These are phyloP conservation scores for Torymus aiolomorphi DNA, from an alignment of 2,888 invertebrate species.

Conservation along the genomic window DNA sequence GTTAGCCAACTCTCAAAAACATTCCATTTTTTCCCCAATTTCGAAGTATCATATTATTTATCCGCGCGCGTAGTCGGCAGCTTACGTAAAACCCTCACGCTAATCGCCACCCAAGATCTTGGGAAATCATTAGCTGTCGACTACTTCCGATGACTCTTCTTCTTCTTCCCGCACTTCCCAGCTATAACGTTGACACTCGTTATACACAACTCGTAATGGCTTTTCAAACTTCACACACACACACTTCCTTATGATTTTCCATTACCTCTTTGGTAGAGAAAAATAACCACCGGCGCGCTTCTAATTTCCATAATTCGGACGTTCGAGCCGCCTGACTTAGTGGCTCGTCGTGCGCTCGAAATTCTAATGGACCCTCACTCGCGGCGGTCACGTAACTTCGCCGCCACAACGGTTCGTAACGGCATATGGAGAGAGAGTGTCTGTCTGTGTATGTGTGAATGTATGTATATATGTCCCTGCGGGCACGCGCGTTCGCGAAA, in stretches of 20 bases:
- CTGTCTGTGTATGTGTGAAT: conserved; percentile 14
- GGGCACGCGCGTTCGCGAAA: conserved; percentile 22
- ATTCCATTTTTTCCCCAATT: conserved; percentile 3
- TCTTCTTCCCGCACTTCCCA: neutral
- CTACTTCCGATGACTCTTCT: conserved; percentile 38
- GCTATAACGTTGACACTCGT: neutral
- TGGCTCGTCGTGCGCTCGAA: conserved; percentile 29
- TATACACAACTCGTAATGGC: conserved; percentile 4
- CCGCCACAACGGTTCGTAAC: conserved; percentile 47
- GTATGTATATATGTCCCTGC: neutral
- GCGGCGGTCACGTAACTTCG: conserved; percentile 49
- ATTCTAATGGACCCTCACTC: conserved; percentile 38
- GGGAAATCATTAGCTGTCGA: conserved; percentile 34
- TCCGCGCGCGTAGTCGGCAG: too few species aligned
- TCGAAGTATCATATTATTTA: conserved; percentile 5
- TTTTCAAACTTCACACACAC: too few species aligned
- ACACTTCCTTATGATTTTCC: too few species aligned
- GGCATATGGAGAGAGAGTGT: conserved; percentile 6
- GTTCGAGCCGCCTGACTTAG: too few species aligned
- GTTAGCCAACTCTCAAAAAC: neutral
- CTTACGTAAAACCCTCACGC: neutral
- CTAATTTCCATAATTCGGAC: too few species aligned
- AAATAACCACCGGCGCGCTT: neutral
- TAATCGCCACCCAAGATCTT: conserved; percentile 30
- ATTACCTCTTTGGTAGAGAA: neutral